Evolutionary conservation across 2,797 vertebrate species (phyloP).

Genomic region (Triplophysa yarkandensis): DNA sequence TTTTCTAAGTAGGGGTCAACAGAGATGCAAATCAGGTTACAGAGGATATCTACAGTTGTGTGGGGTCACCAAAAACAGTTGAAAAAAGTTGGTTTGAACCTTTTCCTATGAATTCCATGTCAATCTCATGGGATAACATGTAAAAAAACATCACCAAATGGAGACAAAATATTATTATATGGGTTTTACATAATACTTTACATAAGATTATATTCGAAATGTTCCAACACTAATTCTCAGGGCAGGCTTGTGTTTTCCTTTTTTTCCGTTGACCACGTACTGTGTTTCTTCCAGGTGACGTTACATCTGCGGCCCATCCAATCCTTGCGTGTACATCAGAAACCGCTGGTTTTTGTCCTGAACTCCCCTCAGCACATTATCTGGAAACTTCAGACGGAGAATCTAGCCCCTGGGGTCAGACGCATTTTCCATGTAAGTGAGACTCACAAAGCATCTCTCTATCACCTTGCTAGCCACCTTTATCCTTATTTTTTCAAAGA

Average conservation of each 20-base stretch:
- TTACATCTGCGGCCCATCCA: slow-evolving; percentile 93
- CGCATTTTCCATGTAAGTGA: slow-evolving; percentile 91
- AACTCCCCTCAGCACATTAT: slow-evolving; percentile 85
- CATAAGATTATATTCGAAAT: too few species aligned
- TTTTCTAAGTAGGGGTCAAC: not conserved
- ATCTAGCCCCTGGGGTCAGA: slow-evolving; percentile 79
- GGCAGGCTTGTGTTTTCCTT: not conserved
- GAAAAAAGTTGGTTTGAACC: too few species aligned
- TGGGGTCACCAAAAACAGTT: too few species aligned
- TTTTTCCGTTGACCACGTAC: slow-evolving; percentile 3
- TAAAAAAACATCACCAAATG: too few species aligned
- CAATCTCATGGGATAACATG: too few species aligned
- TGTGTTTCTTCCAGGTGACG: slow-evolving; percentile 75
- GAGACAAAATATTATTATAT: too few species aligned
- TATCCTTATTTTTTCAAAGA: slow-evolving; percentile 2
- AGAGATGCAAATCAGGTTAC: slow-evolving; percentile 2
- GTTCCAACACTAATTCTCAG: too few species aligned
- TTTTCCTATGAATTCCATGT: too few species aligned
- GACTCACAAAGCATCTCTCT: slow-evolving; percentile 13
- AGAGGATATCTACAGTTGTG: not conserved
- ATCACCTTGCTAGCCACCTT: slow-evolving; percentile 48
- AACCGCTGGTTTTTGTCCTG: slow-evolving; percentile 91
- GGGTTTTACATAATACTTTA: too few species aligned
- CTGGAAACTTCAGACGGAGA: slow-evolving; percentile 90
- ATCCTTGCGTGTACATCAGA: slow-evolving; percentile 86